Base-by-base conservation (phyloP, 2,113 vertebrate species). In the Martes martes region DNA sequence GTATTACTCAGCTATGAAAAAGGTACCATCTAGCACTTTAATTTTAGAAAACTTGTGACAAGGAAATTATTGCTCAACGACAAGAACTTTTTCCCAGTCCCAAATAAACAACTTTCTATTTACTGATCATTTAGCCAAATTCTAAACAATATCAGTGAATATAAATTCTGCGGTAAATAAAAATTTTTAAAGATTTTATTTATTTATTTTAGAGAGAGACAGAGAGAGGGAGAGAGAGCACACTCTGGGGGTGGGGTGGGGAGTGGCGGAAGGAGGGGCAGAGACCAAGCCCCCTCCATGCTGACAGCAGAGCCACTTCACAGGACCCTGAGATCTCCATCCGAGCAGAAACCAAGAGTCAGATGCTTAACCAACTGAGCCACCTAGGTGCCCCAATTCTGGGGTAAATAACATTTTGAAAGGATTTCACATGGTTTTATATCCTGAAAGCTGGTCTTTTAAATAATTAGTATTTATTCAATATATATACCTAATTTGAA, bases 31-130 rank as follows among this genome's bases (percentile, higher is more conserved):
- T n/a, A 76, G 31, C 42, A 89, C 18, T 74, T 95, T 47, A 81
- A 81, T 92, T 95, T 91, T 91, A 69, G 55, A 94, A 96, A 96
- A 89, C 18, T 45, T 87, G 10, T 59, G 45, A 71, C 47, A 82
- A n/a, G 55, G 50, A 78, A 81, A 63, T 83, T 93, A 74, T 45
- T 19, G 42, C 33, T 42, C 13, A 36, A 67, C 4, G 18, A 80
- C 42, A 84, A 23, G 69, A 92, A 8, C 45, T 50, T 95, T 89
- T 81, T 31, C 79, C 71, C 13, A n/a, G 39, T 21, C 78, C 82
- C 69, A 67, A 63, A 73, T 63, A 90, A 65, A 82, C 3, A 89
- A 82, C 39, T 69, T 67, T 71, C n/a, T 92, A 93, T 78, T 93
- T 93, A 82, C 15, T 23, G 31, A 69, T 81, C 9, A 78, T 39